Conservation (phyloP, 2,888 invertebrate species). For the Lasioglossum pauxillum region DNA sequence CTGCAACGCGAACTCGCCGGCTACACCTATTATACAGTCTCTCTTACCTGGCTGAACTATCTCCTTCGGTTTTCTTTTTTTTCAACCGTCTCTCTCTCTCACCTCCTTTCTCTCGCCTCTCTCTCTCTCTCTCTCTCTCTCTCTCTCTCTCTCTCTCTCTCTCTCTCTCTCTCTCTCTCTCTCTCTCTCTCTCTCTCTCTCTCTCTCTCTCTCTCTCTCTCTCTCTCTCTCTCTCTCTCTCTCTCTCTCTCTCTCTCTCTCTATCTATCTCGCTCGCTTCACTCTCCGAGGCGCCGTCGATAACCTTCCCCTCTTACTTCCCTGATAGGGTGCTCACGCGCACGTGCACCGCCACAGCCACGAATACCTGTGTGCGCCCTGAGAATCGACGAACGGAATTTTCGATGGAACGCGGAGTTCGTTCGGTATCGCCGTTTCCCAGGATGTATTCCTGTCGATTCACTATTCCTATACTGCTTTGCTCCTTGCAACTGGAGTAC, state of each 20-base stretch:
- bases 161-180: conserved; percentile 28
- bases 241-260: conserved; percentile 21
- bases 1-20: background rate
- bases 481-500: background rate
- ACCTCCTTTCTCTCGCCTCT: conserved; percentile 5
- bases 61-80: conserved; percentile 16
- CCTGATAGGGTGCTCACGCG: conserved; percentile 43
- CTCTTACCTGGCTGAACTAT: conserved; percentile 23
- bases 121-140: conserved; percentile 2
- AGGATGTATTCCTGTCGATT: conserved; percentile 24
- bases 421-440: conserved; percentile 46
- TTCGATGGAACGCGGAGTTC: conserved; percentile 64
- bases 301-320: conserved; percentile 50
- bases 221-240: conserved; percentile 19
- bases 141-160: conserved; percentile 23
- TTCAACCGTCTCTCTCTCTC: background rate
- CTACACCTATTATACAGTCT: conserved; percentile 17
- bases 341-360: conserved; percentile 57
- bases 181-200: conserved; percentile 19
- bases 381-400: conserved; percentile 66
- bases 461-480: conserved; percentile 15
- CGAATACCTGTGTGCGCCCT: conserved; percentile 49
- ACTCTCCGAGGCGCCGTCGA: conserved; percentile 63
- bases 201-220: conserved; percentile 17
- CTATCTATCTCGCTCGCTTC: conserved; percentile 34